Conservation (phyloP, 1,140 invertebrate species). For the Branchinecta lindahli region DNA sequence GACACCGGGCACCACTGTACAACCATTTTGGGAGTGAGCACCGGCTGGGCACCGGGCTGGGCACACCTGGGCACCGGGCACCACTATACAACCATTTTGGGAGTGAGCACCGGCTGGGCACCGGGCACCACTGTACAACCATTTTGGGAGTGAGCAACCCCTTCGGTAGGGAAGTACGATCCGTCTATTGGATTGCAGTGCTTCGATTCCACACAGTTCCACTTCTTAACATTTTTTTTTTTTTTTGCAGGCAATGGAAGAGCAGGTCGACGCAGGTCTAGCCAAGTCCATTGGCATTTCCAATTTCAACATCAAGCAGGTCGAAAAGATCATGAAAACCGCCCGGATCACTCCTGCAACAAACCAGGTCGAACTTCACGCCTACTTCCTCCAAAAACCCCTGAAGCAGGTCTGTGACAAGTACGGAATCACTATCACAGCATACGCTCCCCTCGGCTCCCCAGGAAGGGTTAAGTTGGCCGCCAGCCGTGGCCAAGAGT, state of each 20-base stretch:
- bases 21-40: no score
- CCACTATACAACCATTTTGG: no score
- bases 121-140: no score
- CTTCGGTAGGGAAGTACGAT: no score
- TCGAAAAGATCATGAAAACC: conserved; percentile 31
- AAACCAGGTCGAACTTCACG: conserved; percentile 32
- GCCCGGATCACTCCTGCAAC: conserved; percentile 38
- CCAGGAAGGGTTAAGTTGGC: conserved; percentile 16
- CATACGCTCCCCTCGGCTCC: conserved; percentile 34
- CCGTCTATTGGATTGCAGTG: no score
- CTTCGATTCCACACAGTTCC: no score
- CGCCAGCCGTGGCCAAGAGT: conserved; percentile 7
- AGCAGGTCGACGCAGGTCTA: conserved; percentile 30
- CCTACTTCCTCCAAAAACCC: conserved; percentile 34
- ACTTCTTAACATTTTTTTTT: background rate
- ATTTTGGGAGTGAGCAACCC: no score
- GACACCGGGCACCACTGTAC: no score
- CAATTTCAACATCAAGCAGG: conserved; percentile 35
- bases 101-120: no score
- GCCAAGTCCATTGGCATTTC: conserved; percentile 36
- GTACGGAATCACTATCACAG: conserved; percentile 31
- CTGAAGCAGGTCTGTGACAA: conserved; percentile 31
- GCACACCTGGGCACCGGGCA: no score
- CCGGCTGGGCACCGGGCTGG: no score
- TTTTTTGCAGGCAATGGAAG: conserved; percentile 18